Conservation (phyloP, 2,113 vertebrate genomes). For the Ochotona princeps region DNA sequence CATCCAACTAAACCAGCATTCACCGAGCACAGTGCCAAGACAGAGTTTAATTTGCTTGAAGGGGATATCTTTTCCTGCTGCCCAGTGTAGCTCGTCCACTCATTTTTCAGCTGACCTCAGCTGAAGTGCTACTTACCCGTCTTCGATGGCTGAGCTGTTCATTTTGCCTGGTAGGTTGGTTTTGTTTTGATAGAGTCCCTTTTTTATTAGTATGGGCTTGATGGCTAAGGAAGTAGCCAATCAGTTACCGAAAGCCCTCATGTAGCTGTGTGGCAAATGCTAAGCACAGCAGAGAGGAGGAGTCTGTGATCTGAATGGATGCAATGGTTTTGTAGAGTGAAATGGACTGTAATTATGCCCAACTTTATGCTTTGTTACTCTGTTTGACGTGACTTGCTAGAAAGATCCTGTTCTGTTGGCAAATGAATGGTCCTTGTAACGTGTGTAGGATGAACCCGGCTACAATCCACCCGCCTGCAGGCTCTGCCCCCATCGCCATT, state of each 20-base stretch:
- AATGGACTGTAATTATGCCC: neutral
- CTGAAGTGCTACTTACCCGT: slow-evolving; percentile 16
- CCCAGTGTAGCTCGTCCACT: neutral
- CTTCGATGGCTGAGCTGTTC: slow-evolving; percentile 34
- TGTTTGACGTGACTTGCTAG: neutral
- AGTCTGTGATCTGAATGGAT: slow-evolving; percentile 52
- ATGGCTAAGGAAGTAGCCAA: slow-evolving; percentile 28
- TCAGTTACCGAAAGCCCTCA: slow-evolving; percentile 53
- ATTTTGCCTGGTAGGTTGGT: slow-evolving; percentile 40
- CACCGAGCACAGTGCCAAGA: slow-evolving; percentile 22
- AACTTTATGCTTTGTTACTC: neutral
- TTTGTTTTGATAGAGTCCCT: slow-evolving; percentile 32
- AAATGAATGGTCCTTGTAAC: slow-evolving; percentile 29
- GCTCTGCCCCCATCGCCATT: slow-evolving; percentile 58
- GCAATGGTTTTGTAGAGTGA: slow-evolving; percentile 20
- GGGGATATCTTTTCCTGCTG: slow-evolving; percentile 63
- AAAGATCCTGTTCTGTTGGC: neutral
- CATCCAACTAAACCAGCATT: neutral
- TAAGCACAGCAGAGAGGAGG: slow-evolving; percentile 44
- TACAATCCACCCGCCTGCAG: slow-evolving; percentile 54
- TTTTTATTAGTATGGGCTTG: slow-evolving; percentile 27
- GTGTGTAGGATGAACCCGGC: slow-evolving; percentile 4
- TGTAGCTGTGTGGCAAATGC: slow-evolving; percentile 38
- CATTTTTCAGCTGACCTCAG: slow-evolving; percentile 34
- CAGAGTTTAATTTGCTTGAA: slow-evolving; percentile 72